phyloP scores from a whole-genome alignment of 2,888 invertebrate genomes.

The Cephus runcator region DNA sequence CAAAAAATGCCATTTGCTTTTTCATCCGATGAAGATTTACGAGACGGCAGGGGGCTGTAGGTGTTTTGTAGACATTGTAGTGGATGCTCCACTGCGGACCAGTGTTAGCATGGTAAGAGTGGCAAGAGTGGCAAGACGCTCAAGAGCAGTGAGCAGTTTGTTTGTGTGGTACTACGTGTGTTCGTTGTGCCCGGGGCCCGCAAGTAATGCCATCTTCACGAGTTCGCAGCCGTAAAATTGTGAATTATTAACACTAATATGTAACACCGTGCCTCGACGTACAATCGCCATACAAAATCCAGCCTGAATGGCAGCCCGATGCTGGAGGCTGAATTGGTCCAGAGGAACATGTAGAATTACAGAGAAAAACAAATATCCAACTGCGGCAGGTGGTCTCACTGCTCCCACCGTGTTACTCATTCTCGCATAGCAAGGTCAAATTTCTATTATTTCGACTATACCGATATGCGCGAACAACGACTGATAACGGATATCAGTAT shows the following conservation, averaged over 20 bases:
- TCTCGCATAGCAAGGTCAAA: no score
- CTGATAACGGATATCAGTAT: no score
- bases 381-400: not conserved
- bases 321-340: no score
- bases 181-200: conserved; percentile 29
- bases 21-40: conserved; percentile 2
- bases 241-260: conserved; percentile 52
- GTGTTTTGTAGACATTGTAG: conserved; percentile 10
- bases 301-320: conserved; percentile 3
- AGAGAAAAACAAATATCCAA: conserved; percentile 10
- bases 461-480: no score
- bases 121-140: not conserved
- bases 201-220: conserved; percentile 46
- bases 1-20: not conserved
- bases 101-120: no score
- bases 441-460: no score
- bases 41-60: conserved; percentile 12
- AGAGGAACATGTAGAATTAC: not conserved
- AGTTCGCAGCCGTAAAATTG: conserved; percentile 48
- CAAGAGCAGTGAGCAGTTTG: conserved; percentile 3
- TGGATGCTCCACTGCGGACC: no score
- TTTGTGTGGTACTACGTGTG: conserved; percentile 2
- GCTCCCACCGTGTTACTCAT: not conserved
- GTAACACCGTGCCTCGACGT: conserved; percentile 38
- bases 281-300: conserved; percentile 38